Conservation (phyloP, 2,797 vertebrate species). For the Lepilemur septentrionalis region DNA sequence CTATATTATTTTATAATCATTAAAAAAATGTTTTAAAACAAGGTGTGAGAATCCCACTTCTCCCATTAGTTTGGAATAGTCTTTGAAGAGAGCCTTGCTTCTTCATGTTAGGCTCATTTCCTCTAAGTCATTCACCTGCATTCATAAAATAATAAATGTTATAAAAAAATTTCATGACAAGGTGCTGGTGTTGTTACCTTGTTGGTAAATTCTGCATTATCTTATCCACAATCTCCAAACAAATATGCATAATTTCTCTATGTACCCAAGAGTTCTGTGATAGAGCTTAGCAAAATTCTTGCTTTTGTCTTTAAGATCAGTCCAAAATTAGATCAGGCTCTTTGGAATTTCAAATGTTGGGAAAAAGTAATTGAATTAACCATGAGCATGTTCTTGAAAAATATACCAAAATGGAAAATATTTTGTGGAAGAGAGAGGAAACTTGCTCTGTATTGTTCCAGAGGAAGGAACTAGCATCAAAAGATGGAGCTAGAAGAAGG, state of each 20-base stretch:
- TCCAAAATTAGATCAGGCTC: neutral
- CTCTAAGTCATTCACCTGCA: neutral
- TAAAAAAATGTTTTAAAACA: neutral
- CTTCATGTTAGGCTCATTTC: neutral
- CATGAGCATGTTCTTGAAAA: neutral
- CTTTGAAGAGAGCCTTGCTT: neutral
- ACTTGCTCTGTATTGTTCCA: neutral
- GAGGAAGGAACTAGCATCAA: neutral
- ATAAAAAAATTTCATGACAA: neutral
- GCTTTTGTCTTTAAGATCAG: conserved; percentile 3
- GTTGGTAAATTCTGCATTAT: neutral
- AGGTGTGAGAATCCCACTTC: neutral
- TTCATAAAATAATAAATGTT: neutral
- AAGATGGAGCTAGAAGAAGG: neutral
- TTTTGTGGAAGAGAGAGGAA: neutral
- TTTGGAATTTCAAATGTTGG: neutral
- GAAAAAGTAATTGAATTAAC: neutral
- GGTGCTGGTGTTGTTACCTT: neutral
- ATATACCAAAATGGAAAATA: neutral
- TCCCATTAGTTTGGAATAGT: neutral
- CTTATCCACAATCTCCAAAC: neutral
- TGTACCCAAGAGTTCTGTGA: neutral
- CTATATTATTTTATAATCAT: neutral
- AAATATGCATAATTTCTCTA: neutral
- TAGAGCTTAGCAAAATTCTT: neutral